Conservation (phyloP, 2,888 invertebrate genomes). For the Agonopterix subpropinquella region DNA sequence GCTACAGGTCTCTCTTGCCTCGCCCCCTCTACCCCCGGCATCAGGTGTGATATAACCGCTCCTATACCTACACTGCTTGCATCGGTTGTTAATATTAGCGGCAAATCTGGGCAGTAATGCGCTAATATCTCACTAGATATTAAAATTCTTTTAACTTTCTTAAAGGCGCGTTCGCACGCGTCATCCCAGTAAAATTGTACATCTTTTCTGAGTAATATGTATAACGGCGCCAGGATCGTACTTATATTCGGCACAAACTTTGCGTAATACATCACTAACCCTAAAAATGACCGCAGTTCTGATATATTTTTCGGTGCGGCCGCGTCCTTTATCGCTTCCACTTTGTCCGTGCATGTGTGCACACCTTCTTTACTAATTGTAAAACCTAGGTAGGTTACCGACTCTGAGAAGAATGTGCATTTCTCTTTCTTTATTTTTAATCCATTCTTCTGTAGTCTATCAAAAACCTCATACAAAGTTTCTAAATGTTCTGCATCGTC, state of each 20-base stretch:
- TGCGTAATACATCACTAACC: constrained; percentile 9
- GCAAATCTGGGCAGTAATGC: constrained; percentile 8
- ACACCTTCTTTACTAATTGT: constrained; percentile 11
- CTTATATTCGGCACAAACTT: constrained; percentile 3
- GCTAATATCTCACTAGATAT: constrained; percentile 1
- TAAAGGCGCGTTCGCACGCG: constrained; percentile 4
- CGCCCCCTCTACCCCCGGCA: no score
- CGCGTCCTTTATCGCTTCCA: constrained; percentile 10
- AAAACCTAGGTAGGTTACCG: constrained; percentile 7
- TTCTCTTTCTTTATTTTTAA: constrained; percentile 11
- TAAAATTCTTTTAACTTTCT: constrained; percentile 3
- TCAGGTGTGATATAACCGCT: constrained; percentile 9
- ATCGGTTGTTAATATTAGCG: constrained; percentile 6
- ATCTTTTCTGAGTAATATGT: constrained; percentile 7
- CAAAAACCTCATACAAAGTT: no score
- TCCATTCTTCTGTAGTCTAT: constrained; percentile 10
- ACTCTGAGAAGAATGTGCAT: constrained; percentile 11
- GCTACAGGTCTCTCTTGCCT: constrained; percentile 2
- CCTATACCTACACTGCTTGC: constrained; percentile 5
- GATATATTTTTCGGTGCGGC: constrained; percentile 12
- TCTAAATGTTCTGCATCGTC: no score
- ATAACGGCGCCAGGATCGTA: constrained; percentile 8
- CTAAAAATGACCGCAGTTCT: constrained; percentile 1
- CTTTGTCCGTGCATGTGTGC: constrained; percentile 15
- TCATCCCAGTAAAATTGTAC: constrained; percentile 6